Conservation (phyloP, 2,113 vertebrate genomes). For the Lophius piscatorius region DNA sequence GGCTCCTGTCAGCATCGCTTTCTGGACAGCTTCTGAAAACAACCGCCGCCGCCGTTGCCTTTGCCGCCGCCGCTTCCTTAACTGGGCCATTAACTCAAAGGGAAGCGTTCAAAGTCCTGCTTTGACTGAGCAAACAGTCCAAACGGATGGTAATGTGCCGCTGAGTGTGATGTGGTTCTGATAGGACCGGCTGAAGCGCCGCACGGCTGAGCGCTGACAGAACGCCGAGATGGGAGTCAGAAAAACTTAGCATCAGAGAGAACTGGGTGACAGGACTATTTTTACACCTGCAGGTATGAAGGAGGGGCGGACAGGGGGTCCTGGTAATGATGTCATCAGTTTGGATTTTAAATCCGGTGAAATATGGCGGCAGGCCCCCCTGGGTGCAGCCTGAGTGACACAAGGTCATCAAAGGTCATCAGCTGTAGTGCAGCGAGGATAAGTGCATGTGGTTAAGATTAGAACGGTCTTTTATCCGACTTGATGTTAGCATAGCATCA, state of each 20-base stretch:
- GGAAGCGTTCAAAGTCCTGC: conserved; percentile 57
- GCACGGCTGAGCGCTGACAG: conserved; percentile 10
- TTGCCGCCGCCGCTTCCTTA: conserved; percentile 46
- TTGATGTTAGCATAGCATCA: too few species aligned
- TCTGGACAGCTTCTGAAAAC: conserved; percentile 62
- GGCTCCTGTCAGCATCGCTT: conserved; percentile 54
- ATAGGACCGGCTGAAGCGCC: conserved; percentile 29
- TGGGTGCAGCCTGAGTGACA: too few species aligned
- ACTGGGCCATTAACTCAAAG: conserved; percentile 64
- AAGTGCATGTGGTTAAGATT: too few species aligned
- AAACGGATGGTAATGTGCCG: conserved; percentile 38
- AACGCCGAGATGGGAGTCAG: conserved; percentile 4
- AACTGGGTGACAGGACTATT: conserved; percentile 28
- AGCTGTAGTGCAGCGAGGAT: too few species aligned
- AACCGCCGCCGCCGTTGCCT: conserved; percentile 29
- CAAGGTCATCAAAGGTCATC: too few species aligned
- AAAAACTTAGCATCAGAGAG: conserved; percentile 19
- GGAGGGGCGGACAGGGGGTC: neutral
- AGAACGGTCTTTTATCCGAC: too few species aligned
- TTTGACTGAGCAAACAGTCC: conserved; percentile 55
- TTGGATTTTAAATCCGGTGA: too few species aligned
- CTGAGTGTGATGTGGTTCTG: conserved; percentile 26
- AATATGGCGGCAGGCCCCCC: too few species aligned
- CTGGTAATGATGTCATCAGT: neutral
- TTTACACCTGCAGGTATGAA: conserved; percentile 4